These are phyloP conservation scores for Cataglyphis livida DNA, from an alignment of 2,888 invertebrate genomes.

Conservation along the genomic window DNA sequence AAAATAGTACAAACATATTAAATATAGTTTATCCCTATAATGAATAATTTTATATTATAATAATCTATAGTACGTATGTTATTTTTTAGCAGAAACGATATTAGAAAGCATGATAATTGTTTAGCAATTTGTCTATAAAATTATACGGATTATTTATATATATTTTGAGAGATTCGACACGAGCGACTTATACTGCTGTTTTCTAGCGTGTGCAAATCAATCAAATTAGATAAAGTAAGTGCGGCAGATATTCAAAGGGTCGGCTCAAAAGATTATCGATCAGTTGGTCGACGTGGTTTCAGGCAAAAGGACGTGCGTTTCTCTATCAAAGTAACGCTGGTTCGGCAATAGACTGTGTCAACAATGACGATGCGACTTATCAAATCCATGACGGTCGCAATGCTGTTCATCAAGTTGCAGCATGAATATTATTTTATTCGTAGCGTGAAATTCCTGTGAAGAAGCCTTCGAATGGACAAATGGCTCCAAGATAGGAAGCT, in stretches of 20 bases:
- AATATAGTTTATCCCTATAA: neutral
- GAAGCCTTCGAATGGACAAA: conserved; percentile 92
- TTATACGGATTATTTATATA: neutral
- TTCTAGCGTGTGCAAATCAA: neutral
- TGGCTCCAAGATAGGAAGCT: conserved; percentile 96
- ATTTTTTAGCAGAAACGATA: neutral
- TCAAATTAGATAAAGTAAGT: conserved; percentile 8
- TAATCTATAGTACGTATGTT: neutral
- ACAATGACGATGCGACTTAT: conserved; percentile 60
- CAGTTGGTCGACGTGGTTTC: conserved; percentile 38
- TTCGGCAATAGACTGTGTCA: conserved; percentile 41
- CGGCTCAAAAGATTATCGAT: conserved; percentile 43
- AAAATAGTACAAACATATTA: neutral
- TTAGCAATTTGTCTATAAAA: neutral
- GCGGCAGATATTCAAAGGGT: conserved; percentile 1
- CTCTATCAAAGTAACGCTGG: conserved; percentile 28
- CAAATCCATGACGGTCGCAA: conserved; percentile 35
- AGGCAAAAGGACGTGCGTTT: conserved; percentile 17
- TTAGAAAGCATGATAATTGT: neutral
- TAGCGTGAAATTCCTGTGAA: conserved; percentile 56
- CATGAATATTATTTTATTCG: conserved; percentile 26
- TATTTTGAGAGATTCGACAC: neutral
- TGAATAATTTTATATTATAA: neutral
- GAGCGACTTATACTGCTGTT: neutral
- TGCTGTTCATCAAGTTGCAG: conserved; percentile 48